Evolutionary conservation across 2,113 vertebrate genomes (phyloP).

Genomic region (Pachypanchax playfairii): DNA sequence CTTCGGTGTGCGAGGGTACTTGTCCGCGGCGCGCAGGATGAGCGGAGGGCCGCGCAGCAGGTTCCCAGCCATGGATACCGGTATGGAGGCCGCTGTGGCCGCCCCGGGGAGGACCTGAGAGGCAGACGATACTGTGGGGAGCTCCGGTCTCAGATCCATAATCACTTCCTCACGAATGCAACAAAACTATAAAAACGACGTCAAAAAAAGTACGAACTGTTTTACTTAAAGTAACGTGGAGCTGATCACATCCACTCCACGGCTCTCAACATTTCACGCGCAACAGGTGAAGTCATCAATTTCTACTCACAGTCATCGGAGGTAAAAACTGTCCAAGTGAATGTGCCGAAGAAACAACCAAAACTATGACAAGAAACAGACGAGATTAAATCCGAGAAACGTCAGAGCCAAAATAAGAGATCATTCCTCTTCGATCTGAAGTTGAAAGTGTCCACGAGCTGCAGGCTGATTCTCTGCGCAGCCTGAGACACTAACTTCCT

Average conservation of each 20-base stretch:
- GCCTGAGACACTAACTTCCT: constrained; percentile 84
- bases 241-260: constrained; percentile 46
- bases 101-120: constrained; percentile 81
- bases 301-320: constrained; percentile 8
- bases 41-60: constrained; percentile 89
- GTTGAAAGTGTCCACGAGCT: constrained; percentile 57
- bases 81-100: constrained; percentile 80
- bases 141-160: constrained; percentile 93
- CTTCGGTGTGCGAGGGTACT: constrained; percentile 97
- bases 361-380: constrained; percentile 6
- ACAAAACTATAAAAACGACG: neutral
- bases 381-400: constrained; percentile 45
- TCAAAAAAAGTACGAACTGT: neutral
- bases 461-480: constrained; percentile 58
- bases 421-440: constrained; percentile 38
- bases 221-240: neutral
- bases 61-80: constrained; percentile 90
- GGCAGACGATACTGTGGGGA: constrained; percentile 81
- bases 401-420: constrained; percentile 33
- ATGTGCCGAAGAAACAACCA: neutral
- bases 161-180: constrained; percentile 2
- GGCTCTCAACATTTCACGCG: constrained; percentile 37
- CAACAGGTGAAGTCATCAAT: constrained; percentile 48
- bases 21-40: constrained; percentile 90
- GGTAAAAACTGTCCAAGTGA: constrained; percentile 14